A percentile compares a stretch with the other conserved stretches of the same genome.
phyloP scores from a whole-genome alignment of 2,113 vertebrate genomes.

The Puntigrus tetrazona region DNA sequence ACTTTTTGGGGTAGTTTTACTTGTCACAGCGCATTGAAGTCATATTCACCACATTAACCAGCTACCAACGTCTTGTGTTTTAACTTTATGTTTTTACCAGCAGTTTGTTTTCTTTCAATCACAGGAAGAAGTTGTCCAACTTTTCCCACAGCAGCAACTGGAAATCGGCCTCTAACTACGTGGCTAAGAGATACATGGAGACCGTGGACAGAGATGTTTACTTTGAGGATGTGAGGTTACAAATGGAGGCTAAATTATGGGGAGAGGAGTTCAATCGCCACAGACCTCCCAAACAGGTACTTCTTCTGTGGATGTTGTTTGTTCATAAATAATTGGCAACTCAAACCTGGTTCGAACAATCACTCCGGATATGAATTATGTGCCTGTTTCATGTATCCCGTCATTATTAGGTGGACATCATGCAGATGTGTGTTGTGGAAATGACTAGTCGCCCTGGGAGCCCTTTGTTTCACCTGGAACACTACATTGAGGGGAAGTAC shows the following conservation, averaged over 20 bases:
- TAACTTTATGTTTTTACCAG: too few species aligned
- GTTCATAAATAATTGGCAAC: neutral
- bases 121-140: constrained; percentile 96
- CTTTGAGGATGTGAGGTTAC: constrained; percentile 93
- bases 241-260: constrained; percentile 99
- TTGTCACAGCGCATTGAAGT: too few species aligned
- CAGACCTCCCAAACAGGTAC: constrained; percentile 94
- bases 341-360: neutral
- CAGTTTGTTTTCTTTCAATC: too few species aligned
- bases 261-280: constrained; percentile 96
- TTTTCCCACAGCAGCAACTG: constrained; percentile 93
- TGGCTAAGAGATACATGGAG: constrained; percentile 92
- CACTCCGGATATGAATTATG: too few species aligned
- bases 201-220: constrained; percentile 86
- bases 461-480: constrained; percentile 93
- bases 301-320: neutral
- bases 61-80: too few species aligned
- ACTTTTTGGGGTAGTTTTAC: too few species aligned
- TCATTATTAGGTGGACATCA: constrained; percentile 88
- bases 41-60: neutral
- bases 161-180: constrained; percentile 94
- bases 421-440: constrained; percentile 94
- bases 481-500: constrained; percentile 98
- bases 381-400: neutral
- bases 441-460: constrained; percentile 81